These are phyloP conservation scores for Oasisia sp. DNA, from an alignment of 2,888 invertebrate species.

Conservation along the genomic window DNA sequence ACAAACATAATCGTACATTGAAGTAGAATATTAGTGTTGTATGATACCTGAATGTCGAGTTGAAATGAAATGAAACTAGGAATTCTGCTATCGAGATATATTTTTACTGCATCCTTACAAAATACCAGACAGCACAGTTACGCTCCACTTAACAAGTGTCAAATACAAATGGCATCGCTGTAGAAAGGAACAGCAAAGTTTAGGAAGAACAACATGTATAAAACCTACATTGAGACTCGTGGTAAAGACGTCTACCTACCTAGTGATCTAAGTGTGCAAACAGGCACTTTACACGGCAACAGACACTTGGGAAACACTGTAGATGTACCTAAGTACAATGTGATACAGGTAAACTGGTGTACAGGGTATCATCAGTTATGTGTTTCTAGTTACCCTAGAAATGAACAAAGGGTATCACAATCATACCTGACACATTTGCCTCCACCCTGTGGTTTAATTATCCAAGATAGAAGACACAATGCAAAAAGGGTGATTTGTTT, in stretches of 20 bases:
- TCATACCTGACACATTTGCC: too few relatives aligned
- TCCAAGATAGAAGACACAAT: too few relatives aligned
- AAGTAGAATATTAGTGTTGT: not conserved
- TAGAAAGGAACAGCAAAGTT: not conserved
- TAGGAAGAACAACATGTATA: slow-evolving; percentile 1
- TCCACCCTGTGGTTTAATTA: too few relatives aligned
- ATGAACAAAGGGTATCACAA: too few relatives aligned
- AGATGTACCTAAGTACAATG: not conserved
- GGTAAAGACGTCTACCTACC: not conserved
- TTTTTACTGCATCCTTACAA: slow-evolving; percentile 8
- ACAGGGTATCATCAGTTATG: too few relatives aligned
- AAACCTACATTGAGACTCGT: not conserved
- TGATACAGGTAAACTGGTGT: not conserved
- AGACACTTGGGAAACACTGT: not conserved
- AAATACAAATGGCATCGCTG: not conserved
- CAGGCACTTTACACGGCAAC: not conserved
- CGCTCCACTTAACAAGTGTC: not conserved
- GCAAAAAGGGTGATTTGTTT: too few relatives aligned
- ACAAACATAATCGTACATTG: not conserved
- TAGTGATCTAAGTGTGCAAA: not conserved
- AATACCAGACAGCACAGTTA: not conserved
- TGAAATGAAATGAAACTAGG: not conserved
- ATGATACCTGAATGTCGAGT: not conserved
- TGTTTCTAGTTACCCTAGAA: too few relatives aligned
- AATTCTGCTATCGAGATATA: not conserved